Percentiles rank a stretch among this genome's conserved stretches.
Evolutionary conservation across 2,797 vertebrate genomes (phyloP).

Genomic region (Arrhamphus sclerolepis): DNA sequence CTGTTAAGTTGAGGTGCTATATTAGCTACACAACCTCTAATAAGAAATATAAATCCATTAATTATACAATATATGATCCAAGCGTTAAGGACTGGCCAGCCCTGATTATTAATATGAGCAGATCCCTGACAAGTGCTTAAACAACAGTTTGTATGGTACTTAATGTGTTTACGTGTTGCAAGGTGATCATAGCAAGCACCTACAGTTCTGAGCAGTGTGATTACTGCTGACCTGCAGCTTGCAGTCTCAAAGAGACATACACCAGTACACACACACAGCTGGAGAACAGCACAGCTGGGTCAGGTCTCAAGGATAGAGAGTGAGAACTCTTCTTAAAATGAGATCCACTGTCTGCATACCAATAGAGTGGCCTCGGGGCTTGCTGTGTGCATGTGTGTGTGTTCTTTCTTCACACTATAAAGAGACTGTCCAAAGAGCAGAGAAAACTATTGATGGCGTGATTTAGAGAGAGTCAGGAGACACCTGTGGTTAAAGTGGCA

Average conservation of each 20-base stretch:
- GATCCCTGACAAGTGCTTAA: not conserved
- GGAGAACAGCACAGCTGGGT: conserved; percentile 43
- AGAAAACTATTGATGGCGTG: conserved; percentile 57
- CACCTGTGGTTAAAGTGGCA: conserved; percentile 51
- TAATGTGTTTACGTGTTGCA: conserved; percentile 14
- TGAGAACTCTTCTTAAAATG: conserved; percentile 47
- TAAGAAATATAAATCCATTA: no score
- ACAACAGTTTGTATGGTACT: conserved; percentile 3
- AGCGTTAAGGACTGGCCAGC: no score
- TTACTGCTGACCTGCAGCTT: conserved; percentile 33
- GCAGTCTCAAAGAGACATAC: conserved; percentile 8
- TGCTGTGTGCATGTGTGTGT: conserved; percentile 20
- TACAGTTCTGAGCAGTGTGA: conserved; percentile 7
- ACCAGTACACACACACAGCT: conserved; percentile 27
- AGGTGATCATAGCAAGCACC: not conserved
- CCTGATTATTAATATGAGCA: not conserved
- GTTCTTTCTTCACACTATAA: conserved; percentile 32
- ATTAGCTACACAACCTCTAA: no score
- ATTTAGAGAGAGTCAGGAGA: conserved; percentile 49
- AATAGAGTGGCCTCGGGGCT: conserved; percentile 57
- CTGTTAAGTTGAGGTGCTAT: no score
- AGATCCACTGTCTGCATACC: conserved; percentile 65
- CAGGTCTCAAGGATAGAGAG: conserved; percentile 51
- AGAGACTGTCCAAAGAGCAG: conserved; percentile 46
- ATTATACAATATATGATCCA: no score